These are phyloP conservation scores for Melitaea cinxia DNA, from an alignment of 1,140 invertebrate genomes.

Conservation along the genomic window DNA sequence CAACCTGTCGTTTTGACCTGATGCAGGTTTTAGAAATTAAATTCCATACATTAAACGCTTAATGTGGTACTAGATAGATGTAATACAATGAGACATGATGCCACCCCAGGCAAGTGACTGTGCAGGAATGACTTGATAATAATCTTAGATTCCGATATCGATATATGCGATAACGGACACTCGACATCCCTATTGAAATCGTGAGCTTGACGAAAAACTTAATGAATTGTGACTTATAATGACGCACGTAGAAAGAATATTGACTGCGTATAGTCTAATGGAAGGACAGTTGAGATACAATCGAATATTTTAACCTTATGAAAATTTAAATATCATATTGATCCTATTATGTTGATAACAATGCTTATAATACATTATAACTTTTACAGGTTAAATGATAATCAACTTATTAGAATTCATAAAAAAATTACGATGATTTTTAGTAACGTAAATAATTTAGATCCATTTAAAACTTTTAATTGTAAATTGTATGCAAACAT, in stretches of 20 bases:
- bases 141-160: conserved; percentile 73
- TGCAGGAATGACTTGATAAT: conserved; percentile 74
- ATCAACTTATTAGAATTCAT: too few relatives aligned
- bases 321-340: conserved; percentile 32
- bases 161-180: conserved; percentile 71
- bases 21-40: conserved; percentile 66
- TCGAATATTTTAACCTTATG: conserved; percentile 33
- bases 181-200: conserved; percentile 78
- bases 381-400: too few relatives aligned
- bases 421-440: too few relatives aligned
- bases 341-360: neutral
- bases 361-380: too few relatives aligned
- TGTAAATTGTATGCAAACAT: too few relatives aligned
- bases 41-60: conserved; percentile 77
- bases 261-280: conserved; percentile 56
- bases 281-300: conserved; percentile 49
- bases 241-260: conserved; percentile 68
- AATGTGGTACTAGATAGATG: conserved; percentile 72
- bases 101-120: conserved; percentile 79
- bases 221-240: conserved; percentile 79
- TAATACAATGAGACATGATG: conserved; percentile 75
- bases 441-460: too few relatives aligned
- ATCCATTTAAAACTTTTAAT: too few relatives aligned
- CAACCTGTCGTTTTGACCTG: conserved; percentile 57
- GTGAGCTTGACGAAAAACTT: conserved; percentile 77